phyloP scores from a whole-genome alignment of 2,797 vertebrate genomes.

The Catharus ustulatus region DNA sequence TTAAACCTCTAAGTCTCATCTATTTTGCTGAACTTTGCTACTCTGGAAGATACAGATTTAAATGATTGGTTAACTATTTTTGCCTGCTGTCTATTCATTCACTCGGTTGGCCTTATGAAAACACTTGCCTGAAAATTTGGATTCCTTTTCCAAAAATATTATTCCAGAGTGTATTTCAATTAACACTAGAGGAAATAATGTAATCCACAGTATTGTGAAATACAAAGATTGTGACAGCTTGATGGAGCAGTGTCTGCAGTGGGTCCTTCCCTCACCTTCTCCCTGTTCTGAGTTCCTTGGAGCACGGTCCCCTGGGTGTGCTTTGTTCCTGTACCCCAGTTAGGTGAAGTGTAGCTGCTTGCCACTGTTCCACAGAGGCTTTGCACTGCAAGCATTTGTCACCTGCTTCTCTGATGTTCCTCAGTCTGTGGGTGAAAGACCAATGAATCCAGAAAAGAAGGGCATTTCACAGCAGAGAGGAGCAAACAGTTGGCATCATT shows the following conservation, averaged over 20 bases:
- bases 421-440: background rate
- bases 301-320: rapidly evolving
- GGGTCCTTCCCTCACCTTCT: background rate
- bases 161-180: background rate
- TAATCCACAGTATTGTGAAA: background rate
- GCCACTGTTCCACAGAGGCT: background rate
- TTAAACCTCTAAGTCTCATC: background rate
- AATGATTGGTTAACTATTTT: background rate
- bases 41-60: background rate
- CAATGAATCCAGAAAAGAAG: background rate
- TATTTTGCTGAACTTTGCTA: background rate
- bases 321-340: background rate
- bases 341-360: background rate
- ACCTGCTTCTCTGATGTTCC: background rate
- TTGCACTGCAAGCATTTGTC: background rate
- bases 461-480: background rate
- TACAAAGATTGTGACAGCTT: background rate
- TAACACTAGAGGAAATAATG: background rate
- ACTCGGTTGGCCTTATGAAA: background rate
- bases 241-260: background rate
- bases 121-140: background rate
- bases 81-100: background rate
- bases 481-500: rapidly evolving
- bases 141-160: background rate
- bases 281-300: background rate